Percentiles rank a stretch among this genome's conserved stretches.
Evolutionary conservation across 1,140 invertebrate genomes (phyloP).

Genomic region (Xylocopa sonorina): DNA sequence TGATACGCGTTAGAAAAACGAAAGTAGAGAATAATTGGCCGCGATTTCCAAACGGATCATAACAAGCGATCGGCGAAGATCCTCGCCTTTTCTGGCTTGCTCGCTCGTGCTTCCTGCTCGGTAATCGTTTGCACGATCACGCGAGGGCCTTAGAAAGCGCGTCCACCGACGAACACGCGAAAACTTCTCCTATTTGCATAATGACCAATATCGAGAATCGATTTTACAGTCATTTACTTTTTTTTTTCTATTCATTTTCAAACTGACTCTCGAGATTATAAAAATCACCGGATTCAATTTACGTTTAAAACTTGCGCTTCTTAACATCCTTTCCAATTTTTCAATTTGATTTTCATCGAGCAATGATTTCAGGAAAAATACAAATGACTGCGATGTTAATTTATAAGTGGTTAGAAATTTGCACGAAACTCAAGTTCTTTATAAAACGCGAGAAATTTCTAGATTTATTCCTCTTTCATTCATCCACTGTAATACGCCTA

Average conservation of each 20-base stretch:
- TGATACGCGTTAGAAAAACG: slow-evolving; percentile 25
- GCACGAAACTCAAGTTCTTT: too few species aligned
- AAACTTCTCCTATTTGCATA: not conserved
- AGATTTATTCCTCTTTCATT: too few species aligned
- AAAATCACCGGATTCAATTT: too few species aligned
- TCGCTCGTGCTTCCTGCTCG: slow-evolving; percentile 30
- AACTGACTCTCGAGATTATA: not conserved
- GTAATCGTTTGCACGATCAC: slow-evolving; percentile 32
- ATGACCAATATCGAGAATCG: slow-evolving; percentile 7
- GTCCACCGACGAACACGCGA: not conserved
- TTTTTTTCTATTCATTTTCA: not conserved
- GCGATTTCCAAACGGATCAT: slow-evolving; percentile 3
- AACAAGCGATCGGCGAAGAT: slow-evolving; percentile 11
- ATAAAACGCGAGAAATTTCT: too few species aligned
- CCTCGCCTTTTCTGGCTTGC: slow-evolving; percentile 20
- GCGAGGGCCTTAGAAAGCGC: slow-evolving; percentile 32
- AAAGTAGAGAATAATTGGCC: slow-evolving; percentile 18
- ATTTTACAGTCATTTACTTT: too few species aligned
- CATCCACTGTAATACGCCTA: too few species aligned
- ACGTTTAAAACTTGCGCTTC: too few species aligned
- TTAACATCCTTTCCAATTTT: too few species aligned
- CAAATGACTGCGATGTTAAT: too few species aligned
- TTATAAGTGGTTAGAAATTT: too few species aligned
- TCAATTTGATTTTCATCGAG: too few species aligned
- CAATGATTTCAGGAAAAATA: too few species aligned